Evolutionary conservation across 2,113 vertebrate species (phyloP), one percentile per base, ranked within the genome.

Genomic region (Ranitomeya imitator): DNA sequence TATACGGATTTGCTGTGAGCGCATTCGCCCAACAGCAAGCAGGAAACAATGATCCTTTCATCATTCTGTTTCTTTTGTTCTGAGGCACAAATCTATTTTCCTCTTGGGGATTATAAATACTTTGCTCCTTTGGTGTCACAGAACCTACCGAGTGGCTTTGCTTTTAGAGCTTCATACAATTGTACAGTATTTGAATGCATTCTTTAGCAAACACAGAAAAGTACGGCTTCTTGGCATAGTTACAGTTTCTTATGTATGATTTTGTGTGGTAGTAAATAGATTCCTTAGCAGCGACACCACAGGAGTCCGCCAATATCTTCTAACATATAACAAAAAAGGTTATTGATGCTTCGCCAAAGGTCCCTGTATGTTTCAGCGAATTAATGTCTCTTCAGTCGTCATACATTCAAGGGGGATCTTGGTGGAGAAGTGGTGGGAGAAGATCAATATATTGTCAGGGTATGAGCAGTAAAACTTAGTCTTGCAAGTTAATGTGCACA

Each of bases 211-310:
- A 87, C 67, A 94, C 93, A 89, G 93, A 91, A 92, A 92, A 93
- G 90, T 92, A 91, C 90, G 92, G 37, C 37, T 45, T 45, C 5
- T 45, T 92, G 92, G 90, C 91, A 90, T 93, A 93, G 93, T 89
- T 91, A 93, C 94, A 90, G 93, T 91, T 91, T 91, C 92, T 93
- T 93, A 91, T 94, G 93, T 92, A 93, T 90, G 92, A 91, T 90
- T 90, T 94, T 92, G 91, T 90, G 89, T 91, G 18, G 88, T 89
- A 51, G 19, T 91, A 91, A 94, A 93, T 91, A 93, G 91, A 92
- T 92, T 91, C 94, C 93, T 93, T 92, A 93, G 92, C 94, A 94
- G 91, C 86, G 59, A 81, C 93, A 76, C 93, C 1, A 8, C 90
- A 52, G 91, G 93, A 92, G 90, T 83, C 90, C 89, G 90, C 92